Conservation (phyloP, 2,797 vertebrate genomes). For the Mycteria americana region DNA sequence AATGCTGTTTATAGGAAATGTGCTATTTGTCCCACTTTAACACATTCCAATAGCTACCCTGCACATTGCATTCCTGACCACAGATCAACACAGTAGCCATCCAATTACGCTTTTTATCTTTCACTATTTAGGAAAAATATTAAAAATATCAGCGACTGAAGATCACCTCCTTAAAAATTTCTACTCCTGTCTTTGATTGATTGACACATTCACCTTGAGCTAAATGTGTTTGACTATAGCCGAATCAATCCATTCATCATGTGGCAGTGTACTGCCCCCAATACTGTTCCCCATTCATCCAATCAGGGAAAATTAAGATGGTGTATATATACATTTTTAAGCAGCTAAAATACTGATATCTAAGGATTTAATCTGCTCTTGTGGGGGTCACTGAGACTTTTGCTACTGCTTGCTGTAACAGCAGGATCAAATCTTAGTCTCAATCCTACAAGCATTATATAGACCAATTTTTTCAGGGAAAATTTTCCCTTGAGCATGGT, state of each 20-base stretch:
- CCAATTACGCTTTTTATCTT: slow-evolving; percentile 9
- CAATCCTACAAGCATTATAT: background rate
- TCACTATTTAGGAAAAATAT: slow-evolving; percentile 7
- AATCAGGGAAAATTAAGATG: background rate
- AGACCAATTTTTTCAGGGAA: background rate
- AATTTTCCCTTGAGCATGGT: background rate
- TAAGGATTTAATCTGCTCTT: background rate
- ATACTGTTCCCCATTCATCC: background rate
- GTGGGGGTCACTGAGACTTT: background rate
- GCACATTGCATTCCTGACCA: background rate
- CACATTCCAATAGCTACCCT: background rate
- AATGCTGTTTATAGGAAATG: background rate
- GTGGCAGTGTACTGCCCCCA: background rate
- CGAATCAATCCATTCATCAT: background rate
- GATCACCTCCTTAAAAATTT: background rate
- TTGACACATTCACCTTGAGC: background rate
- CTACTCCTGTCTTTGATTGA: background rate
- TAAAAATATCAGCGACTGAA: slow-evolving; percentile 38
- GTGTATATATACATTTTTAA: background rate
- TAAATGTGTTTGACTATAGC: background rate
- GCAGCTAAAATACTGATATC: background rate
- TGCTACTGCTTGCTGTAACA: background rate
- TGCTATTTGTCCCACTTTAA: background rate
- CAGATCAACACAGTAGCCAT: background rate
- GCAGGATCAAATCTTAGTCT: background rate